Conservation (phyloP, 2,888 invertebrate genomes). For the Dicycla oo region DNA sequence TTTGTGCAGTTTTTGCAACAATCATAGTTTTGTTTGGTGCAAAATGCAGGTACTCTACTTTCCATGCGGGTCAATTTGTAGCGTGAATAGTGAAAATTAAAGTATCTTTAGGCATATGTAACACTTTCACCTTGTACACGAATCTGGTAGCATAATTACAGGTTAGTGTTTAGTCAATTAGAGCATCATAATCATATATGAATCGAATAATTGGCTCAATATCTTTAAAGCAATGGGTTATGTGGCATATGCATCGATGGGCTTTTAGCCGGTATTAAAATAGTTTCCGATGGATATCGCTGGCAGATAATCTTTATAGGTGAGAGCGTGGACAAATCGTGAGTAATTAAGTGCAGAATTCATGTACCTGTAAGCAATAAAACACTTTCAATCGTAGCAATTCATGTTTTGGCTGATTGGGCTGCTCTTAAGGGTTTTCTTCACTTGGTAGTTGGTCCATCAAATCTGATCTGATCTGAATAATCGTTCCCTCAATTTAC, state of each 20-base stretch:
- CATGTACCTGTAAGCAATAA: conserved; percentile 32
- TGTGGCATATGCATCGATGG: conserved; percentile 9
- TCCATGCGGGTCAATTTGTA: conserved; percentile 70
- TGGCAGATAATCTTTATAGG: conserved; percentile 23
- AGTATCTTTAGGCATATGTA: conserved; percentile 63
- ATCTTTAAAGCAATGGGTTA: conserved; percentile 26
- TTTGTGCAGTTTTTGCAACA: conserved; percentile 54
- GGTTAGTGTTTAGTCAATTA: conserved; percentile 64
- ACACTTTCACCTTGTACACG: conserved; percentile 70
- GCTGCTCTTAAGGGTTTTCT: not conserved
- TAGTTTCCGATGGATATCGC: conserved; percentile 25
- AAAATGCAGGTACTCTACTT: conserved; percentile 68
- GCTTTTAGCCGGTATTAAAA: conserved; percentile 15
- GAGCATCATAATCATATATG: conserved; percentile 59
- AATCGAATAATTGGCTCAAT: conserved; percentile 43
- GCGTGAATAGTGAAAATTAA: conserved; percentile 72
- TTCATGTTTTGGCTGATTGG: conserved; percentile 17
- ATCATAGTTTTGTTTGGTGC: conserved; percentile 52
- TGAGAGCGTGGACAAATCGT: conserved; percentile 37
- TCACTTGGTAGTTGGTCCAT: not conserved
- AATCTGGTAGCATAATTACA: conserved; percentile 69
- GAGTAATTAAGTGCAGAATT: conserved; percentile 25
- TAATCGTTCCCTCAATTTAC: not conserved
- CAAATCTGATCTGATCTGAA: not conserved
- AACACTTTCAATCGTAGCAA: conserved; percentile 25